phyloP scores from a whole-genome alignment of 2,888 invertebrate species.

The Archaeoteleia sp. region DNA sequence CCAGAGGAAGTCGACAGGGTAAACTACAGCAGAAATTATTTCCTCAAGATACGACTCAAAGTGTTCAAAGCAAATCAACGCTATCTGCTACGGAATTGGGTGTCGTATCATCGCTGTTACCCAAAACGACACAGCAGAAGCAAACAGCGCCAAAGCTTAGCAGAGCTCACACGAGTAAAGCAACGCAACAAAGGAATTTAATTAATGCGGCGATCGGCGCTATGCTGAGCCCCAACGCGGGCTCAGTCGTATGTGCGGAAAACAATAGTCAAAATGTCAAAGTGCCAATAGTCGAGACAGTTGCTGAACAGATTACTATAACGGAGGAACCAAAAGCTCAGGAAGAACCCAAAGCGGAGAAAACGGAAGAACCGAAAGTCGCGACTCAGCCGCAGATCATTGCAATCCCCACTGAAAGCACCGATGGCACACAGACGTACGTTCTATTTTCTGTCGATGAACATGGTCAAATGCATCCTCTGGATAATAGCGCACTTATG shows the following conservation, averaged over 20 bases:
- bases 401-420: conserved; percentile 84
- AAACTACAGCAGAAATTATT: conserved; percentile 64
- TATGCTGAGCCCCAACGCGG: conserved; percentile 26
- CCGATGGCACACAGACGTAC: conserved; percentile 84
- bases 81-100: conserved; percentile 4
- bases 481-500: conserved; percentile 83
- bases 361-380: conserved; percentile 62
- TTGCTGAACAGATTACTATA: conserved; percentile 45
- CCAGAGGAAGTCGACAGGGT: conserved; percentile 54
- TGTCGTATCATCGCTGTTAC: conserved; percentile 4
- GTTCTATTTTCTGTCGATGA: conserved; percentile 84
- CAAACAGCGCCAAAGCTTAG: conserved; percentile 26
- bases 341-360: conserved; percentile 51
- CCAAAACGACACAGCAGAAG: conserved; percentile 11
- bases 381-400: conserved; percentile 80
- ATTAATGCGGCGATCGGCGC: conserved; percentile 57
- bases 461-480: conserved; percentile 82
- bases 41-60: conserved; percentile 8
- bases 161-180: conserved; percentile 4
- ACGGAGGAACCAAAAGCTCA: conserved; percentile 50
- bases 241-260: conserved; percentile 57
- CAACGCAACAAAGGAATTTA: conserved; percentile 58
- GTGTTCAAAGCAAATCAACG: conserved; percentile 1
- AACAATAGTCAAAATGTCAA: conserved; percentile 56
- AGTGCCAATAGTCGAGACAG: conserved; percentile 48